phyloP scores from a whole-genome alignment of 2,797 vertebrate genomes.

The Galaxias olidus region DNA sequence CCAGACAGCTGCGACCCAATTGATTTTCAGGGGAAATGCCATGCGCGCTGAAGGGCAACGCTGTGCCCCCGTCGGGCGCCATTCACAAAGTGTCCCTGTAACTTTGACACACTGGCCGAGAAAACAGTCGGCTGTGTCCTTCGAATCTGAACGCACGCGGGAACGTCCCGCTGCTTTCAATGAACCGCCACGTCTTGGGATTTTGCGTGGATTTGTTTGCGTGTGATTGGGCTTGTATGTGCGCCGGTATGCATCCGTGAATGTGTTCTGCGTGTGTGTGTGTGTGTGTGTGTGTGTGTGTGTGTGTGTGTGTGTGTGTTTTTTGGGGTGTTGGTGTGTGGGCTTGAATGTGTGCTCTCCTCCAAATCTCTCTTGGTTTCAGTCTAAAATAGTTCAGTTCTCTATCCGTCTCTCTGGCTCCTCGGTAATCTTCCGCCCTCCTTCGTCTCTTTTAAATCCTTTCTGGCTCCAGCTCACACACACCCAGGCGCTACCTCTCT shows the following conservation, averaged over 20 bases:
- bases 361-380: background rate
- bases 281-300: conserved; percentile 7
- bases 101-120: conserved; percentile 27
- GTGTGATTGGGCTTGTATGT: background rate
- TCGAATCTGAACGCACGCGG: background rate
- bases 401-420: background rate
- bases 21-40: conserved; percentile 65
- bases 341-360: background rate
- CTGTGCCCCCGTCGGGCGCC: conserved; percentile 55
- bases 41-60: conserved; percentile 66
- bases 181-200: background rate
- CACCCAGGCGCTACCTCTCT: conserved; percentile 17
- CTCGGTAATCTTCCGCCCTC: background rate
- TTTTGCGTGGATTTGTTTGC: background rate
- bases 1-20: conserved; percentile 66
- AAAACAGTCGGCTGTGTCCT: conserved; percentile 19
- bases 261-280: background rate
- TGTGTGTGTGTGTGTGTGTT: background rate
- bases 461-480: conserved; percentile 12
- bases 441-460: conserved; percentile 12
- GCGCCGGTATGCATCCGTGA: background rate
- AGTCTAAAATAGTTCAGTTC: conserved; percentile 1
- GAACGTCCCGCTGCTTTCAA: background rate
- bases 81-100: conserved; percentile 61
- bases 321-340: background rate